Conservation (phyloP, 2,888 invertebrate genomes). For the Alentia gelatinosa region DNA sequence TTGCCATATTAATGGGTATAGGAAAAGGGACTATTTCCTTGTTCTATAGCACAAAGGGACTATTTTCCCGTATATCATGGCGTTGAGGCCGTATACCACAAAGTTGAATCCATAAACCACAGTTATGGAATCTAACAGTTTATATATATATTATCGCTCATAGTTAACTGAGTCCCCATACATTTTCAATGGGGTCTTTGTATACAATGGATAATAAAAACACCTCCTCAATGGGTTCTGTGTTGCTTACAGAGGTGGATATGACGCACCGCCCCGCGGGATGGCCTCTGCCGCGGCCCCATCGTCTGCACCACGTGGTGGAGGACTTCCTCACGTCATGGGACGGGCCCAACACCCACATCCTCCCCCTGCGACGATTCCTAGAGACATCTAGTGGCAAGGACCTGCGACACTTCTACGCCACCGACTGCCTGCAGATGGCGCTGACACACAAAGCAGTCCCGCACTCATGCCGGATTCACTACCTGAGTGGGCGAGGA, state of each 20-base stretch:
- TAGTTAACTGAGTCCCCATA: too few relatives aligned
- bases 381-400: conserved; percentile 69
- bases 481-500: conserved; percentile 64
- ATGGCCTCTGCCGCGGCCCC: conserved; percentile 74
- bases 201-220: too few relatives aligned
- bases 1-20: too few relatives aligned
- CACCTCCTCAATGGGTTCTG: too few relatives aligned
- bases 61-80: too few relatives aligned
- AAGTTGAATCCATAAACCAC: too few relatives aligned
- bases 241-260: background rate
- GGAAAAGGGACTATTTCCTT: too few relatives aligned
- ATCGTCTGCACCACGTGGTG: conserved; percentile 79
- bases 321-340: conserved; percentile 81
- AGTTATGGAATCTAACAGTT: too few relatives aligned
- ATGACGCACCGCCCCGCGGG: background rate
- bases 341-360: conserved; percentile 78
- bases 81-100: too few relatives aligned
- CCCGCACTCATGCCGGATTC: conserved; percentile 69
- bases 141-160: background rate
- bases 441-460: conserved; percentile 71
- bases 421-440: conserved; percentile 74
- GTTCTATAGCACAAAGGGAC: too few relatives aligned
- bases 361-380: conserved; percentile 78
- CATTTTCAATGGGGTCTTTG: too few relatives aligned
- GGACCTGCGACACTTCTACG: conserved; percentile 76